Percentiles rank a stretch among this genome's conserved stretches.
Evolutionary conservation across 1,140 invertebrate species (phyloP).

Genomic region (Lepidostoma basale): DNA sequence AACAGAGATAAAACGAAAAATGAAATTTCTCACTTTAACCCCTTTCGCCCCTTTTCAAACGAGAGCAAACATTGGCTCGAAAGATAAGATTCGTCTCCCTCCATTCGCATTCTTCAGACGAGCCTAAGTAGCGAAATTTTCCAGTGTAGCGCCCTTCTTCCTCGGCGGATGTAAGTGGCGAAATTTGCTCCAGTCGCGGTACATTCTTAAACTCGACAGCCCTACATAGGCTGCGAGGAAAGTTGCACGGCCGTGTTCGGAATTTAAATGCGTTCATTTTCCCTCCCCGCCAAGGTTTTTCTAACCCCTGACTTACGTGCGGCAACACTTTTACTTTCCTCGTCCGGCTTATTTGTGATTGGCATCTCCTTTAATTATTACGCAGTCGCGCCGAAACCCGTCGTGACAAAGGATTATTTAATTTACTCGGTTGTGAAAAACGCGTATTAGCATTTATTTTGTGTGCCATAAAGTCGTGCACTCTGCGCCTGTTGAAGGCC

Average conservation of each 20-base stretch:
- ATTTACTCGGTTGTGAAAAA: not conserved
- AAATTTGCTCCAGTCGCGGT: not conserved
- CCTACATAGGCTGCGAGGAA: not conserved
- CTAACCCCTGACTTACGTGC: slow-evolving; percentile 5
- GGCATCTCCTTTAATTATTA: slow-evolving; percentile 10
- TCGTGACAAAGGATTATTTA: not conserved
- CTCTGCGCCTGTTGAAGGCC: too few species aligned
- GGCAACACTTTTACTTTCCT: slow-evolving; percentile 21
- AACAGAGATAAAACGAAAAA: not conserved
- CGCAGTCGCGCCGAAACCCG: not conserved
- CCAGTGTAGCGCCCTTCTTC: slow-evolving; percentile 8
- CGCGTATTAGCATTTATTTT: too few species aligned
- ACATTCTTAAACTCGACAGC: not conserved
- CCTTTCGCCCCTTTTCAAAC: not conserved
- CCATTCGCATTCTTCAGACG: not conserved
- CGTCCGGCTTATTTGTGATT: slow-evolving; percentile 11
- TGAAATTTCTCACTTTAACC: not conserved
- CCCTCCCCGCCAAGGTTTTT: not conserved
- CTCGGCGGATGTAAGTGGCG: not conserved
- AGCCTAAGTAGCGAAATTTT: slow-evolving; percentile 14
- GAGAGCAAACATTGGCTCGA: not conserved
- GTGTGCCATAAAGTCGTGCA: too few species aligned
- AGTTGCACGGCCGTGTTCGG: slow-evolving; percentile 4
- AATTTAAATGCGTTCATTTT: slow-evolving; percentile 25
- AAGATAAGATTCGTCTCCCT: not conserved